phyloP scores from a whole-genome alignment of 2,888 invertebrate species.

The Pheosia tremula region DNA sequence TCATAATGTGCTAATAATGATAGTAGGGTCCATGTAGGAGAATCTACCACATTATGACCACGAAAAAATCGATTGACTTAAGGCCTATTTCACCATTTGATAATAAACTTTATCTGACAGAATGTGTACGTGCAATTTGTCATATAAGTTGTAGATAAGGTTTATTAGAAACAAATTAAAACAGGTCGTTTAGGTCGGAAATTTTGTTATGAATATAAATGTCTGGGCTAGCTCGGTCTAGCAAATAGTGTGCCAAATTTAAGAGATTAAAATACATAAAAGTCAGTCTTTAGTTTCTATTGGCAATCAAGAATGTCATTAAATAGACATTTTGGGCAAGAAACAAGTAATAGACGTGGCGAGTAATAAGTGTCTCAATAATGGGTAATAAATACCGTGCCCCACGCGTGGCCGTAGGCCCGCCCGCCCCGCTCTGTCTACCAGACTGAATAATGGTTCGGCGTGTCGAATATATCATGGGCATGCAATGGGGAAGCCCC shows the following conservation, averaged over 20 bases:
- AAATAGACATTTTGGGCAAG: background rate
- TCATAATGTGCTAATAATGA: too few relatives aligned
- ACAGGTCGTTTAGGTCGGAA: background rate
- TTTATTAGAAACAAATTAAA: too few relatives aligned
- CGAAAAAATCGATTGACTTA: too few relatives aligned
- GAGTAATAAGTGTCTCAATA: conserved; percentile 9
- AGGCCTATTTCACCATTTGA: too few relatives aligned
- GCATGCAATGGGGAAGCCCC: conserved; percentile 22
- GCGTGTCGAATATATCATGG: conserved; percentile 6
- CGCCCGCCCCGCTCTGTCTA: conserved; percentile 7
- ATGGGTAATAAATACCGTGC: conserved; percentile 18
- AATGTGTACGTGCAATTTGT: too few relatives aligned
- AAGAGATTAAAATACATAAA: conserved; percentile 16
- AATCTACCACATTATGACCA: too few relatives aligned
- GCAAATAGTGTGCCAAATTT: conserved; percentile 15
- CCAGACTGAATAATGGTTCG: conserved; percentile 17
- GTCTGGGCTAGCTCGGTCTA: background rate
- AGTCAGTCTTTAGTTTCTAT: conserved; percentile 6
- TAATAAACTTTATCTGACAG: too few relatives aligned
- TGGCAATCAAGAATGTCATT: conserved; percentile 8
- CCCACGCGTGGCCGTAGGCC: conserved; percentile 20
- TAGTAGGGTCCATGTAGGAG: too few relatives aligned
- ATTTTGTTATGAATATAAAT: background rate
- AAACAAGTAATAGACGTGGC: background rate
- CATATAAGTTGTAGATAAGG: too few relatives aligned